A percentile compares a stretch with the other conserved stretches of the same genome.
These are phyloP conservation scores for Plecotus auritus DNA, from an alignment of 2,113 vertebrate species.

Conservation along the genomic window DNA sequence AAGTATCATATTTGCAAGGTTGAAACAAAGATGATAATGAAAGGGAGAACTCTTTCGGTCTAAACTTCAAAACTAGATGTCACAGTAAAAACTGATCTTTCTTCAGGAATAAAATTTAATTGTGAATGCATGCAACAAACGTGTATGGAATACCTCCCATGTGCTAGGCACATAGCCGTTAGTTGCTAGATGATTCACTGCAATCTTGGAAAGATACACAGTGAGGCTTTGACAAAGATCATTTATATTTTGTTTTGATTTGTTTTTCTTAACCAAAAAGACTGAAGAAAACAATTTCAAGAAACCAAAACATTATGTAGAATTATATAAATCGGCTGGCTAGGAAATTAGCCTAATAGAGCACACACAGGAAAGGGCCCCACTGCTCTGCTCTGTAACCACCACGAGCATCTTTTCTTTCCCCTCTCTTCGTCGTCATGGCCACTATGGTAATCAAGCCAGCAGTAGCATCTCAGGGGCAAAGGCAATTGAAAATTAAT, in stretches of 20 bases:
- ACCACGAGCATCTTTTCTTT: not conserved
- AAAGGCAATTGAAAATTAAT: not conserved
- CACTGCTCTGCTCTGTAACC: not conserved
- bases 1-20: not conserved
- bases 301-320: not conserved
- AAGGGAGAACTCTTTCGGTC: not conserved
- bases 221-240: not conserved
- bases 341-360: not conserved
- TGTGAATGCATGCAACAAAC: not conserved
- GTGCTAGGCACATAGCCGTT: not conserved
- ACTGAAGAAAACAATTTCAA: not conserved
- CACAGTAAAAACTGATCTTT: not conserved
- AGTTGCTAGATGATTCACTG: not conserved
- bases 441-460: not conserved
- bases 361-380: not conserved
- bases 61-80: constrained; percentile 6
- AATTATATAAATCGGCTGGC: not conserved
- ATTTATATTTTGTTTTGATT: not conserved
- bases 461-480: not conserved
- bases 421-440: not conserved
- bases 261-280: not conserved
- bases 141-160: not conserved
- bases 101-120: not conserved
- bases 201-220: not conserved
- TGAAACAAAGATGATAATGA: not conserved